Percentiles rank a stretch among this genome's conserved stretches.
phyloP scores from a whole-genome alignment of 1,140 invertebrate genomes.

The Oreohelix idahoensis region DNA sequence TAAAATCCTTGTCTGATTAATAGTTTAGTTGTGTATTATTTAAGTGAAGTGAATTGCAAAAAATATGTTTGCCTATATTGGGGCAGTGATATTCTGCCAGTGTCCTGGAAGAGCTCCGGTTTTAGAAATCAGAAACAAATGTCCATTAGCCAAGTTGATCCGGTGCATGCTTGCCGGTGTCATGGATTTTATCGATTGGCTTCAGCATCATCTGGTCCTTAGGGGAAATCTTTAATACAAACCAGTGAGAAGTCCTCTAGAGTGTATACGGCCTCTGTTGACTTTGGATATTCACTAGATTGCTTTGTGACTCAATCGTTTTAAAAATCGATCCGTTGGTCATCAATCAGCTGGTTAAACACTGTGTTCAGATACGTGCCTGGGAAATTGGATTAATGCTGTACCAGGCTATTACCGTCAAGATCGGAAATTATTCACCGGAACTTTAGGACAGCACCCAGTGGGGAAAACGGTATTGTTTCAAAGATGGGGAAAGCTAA shows the following conservation, averaged over 20 bases:
- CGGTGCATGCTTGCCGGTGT: background rate
- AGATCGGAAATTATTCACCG: background rate
- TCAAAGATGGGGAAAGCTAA: background rate
- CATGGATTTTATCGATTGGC: background rate
- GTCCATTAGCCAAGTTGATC: background rate
- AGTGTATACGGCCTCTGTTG: background rate
- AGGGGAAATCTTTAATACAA: slow-evolving; percentile 8
- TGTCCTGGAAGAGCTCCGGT: background rate
- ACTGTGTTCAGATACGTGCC: background rate
- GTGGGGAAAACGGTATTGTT: background rate
- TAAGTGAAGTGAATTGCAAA: too few species aligned
- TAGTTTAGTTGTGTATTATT: too few species aligned
- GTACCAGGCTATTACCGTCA: background rate
- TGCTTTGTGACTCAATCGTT: slow-evolving; percentile 12
- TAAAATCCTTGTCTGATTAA: too few species aligned
- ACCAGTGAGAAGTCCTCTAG: background rate
- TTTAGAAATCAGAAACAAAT: background rate
- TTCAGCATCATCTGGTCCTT: background rate
- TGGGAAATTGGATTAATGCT: slow-evolving; percentile 9
- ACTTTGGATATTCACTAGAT: background rate
- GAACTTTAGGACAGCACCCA: background rate
- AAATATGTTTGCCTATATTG: background rate
- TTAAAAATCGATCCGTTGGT: slow-evolving; percentile 7
- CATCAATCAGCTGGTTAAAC: slow-evolving; percentile 7
- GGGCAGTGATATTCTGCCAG: background rate